Evolutionary conservation across 2,113 vertebrate genomes (phyloP), one percentile per base, ranked within the genome.

Genomic region (Crotalus tigris): DNA sequence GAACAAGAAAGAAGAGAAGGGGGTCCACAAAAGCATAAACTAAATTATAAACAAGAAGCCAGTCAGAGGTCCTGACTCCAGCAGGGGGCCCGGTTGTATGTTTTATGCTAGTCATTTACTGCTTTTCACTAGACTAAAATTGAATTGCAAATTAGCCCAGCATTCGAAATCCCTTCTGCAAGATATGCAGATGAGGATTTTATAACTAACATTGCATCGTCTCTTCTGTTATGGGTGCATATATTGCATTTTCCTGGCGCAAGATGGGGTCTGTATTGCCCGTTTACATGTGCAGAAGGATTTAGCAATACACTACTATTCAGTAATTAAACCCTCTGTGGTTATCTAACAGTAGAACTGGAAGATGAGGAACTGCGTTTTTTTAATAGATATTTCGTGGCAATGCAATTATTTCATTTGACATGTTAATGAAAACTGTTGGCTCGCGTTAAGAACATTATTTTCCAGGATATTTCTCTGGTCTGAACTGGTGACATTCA

Each of bases 341-440:
- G 46, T 90, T 90, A 90, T 90, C 46, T 53, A 59, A 86, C 12
- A 87, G 2, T 57, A 53, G 55, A 93, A 46, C 75, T 61, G 11
- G 23, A 29, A 53, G 88, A 3, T 12, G 57, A 90, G 86, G 57
- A 29, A 81, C 92, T 93, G n/a, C 54, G 54, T 64, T 29, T 90
- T 87, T 90, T 90, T 39, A 69, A 81, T 21, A 81, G 75, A 64
- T 93, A 93, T 85, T 64, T 87, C 64, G 57, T 17, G 57, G 46
- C 51, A 90, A 87, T 90, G 89, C 87, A 90, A 93, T 90, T 93
- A 90, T 90, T 90, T 57, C 88, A n/a, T 69, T 93, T 93, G 92
- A 90, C 89, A 87, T 90, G 89, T 90, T 93, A 93, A 93, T 93
- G 89, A 93, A 93, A 90, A 64, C 46, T 86, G 75, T 90, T 93